phyloP scores from a whole-genome alignment of 2,888 invertebrate species.

The Galeruca laticollis region DNA sequence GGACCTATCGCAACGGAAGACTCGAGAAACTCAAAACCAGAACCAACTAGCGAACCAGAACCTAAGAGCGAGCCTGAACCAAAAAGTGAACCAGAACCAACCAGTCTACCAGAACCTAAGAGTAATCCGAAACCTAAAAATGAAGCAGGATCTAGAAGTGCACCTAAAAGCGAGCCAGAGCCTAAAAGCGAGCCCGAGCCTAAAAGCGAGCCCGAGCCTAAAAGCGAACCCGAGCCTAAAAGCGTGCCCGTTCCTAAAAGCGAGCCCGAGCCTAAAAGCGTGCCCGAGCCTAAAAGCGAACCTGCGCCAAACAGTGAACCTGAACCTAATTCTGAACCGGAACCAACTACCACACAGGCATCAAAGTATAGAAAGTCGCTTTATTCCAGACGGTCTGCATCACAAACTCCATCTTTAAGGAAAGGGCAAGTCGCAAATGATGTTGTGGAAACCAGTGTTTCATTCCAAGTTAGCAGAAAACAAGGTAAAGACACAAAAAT shows the following conservation, averaged over 20 bases:
- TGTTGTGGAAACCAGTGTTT: slow-evolving; percentile 81
- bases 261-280: slow-evolving; percentile 65
- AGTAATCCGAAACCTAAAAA: slow-evolving; percentile 64
- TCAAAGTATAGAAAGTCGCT: slow-evolving; percentile 61
- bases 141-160: slow-evolving; percentile 65
- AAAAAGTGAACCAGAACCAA: slow-evolving; percentile 57
- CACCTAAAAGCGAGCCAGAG: slow-evolving; percentile 64
- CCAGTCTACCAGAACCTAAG: slow-evolving; percentile 49
- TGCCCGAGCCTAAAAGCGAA: slow-evolving; percentile 59
- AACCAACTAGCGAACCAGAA: slow-evolving; percentile 64
- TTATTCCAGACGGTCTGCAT: slow-evolving; percentile 62
- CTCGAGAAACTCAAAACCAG: slow-evolving; percentile 38
- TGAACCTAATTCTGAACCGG: slow-evolving; percentile 54
- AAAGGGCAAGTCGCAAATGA: slow-evolving; percentile 67
- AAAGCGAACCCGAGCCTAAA: slow-evolving; percentile 49
- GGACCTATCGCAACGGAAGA: slow-evolving; percentile 60
- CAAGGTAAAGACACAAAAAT: slow-evolving; percentile 64
- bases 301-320: slow-evolving; percentile 64
- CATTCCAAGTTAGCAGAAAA: slow-evolving; percentile 80
- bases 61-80: slow-evolving; percentile 65
- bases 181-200: slow-evolving; percentile 65
- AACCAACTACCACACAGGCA: slow-evolving; percentile 55
- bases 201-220: slow-evolving; percentile 55
- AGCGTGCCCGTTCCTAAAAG: slow-evolving; percentile 64
- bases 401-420: slow-evolving; percentile 49